Evolutionary conservation across 2,888 invertebrate genomes (phyloP).

Genomic region (Drosophila eohydei): DNA sequence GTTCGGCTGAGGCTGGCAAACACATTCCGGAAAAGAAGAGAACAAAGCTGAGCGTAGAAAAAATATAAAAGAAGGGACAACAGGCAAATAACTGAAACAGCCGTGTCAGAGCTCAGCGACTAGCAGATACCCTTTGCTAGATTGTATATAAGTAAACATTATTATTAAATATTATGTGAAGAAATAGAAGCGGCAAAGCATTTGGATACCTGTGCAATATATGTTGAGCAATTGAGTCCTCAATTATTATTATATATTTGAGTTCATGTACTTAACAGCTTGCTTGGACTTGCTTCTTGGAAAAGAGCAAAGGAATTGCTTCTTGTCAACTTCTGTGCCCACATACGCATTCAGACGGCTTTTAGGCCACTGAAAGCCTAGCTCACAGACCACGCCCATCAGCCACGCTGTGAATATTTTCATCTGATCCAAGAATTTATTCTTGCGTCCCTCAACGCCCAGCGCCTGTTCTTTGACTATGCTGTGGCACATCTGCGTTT

Average conservation of each 20-base stretch:
- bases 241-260: not conserved
- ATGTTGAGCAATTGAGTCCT: no score
- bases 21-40: constrained; percentile 56
- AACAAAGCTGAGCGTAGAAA: constrained; percentile 41
- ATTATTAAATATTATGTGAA: not conserved
- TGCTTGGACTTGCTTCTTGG: not conserved
- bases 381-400: not conserved
- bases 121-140: constrained; percentile 4
- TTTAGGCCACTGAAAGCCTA: constrained; percentile 8
- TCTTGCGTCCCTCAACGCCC: not conserved
- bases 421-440: constrained; percentile 1
- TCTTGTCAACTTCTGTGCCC: constrained; percentile 55
- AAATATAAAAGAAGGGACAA: constrained; percentile 19
- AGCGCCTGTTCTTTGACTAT: constrained; percentile 6
- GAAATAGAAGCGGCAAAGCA: not conserved
- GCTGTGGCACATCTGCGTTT: constrained; percentile 71
- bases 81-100: not conserved
- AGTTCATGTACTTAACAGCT: not conserved
- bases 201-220: no score
- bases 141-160: not conserved
- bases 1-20: constrained; percentile 63
- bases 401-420: constrained; percentile 18
- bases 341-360: constrained; percentile 37
- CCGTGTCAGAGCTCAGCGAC: not conserved
- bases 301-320: constrained; percentile 41